A percentile compares a stretch with the other conserved stretches of the same genome.
Conservation (phyloP, 2,113 vertebrate species). For the Vidua macroura region DNA sequence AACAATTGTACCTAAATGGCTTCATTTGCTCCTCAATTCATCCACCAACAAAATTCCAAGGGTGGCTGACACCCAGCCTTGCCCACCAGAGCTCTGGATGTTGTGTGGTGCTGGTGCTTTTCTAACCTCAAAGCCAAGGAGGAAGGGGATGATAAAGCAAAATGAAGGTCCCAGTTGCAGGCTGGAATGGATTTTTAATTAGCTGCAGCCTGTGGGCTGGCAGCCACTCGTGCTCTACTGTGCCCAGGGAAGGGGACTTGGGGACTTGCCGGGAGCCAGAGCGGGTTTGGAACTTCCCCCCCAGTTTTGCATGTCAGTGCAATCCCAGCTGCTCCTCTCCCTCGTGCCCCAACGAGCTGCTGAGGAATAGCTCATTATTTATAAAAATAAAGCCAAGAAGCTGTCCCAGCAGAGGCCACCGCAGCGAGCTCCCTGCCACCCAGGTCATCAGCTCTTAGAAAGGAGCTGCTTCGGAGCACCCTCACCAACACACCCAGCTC, state of each 20-base stretch:
- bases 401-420: background rate
- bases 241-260: background rate
- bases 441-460: background rate
- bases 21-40: background rate
- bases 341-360: background rate
- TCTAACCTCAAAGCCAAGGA: background rate
- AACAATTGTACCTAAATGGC: background rate
- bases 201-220: background rate
- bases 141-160: background rate
- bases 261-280: background rate
- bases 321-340: background rate
- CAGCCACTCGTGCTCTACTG: background rate
- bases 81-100: background rate
- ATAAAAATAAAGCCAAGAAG: background rate
- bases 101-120: rapidly evolving
- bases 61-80: background rate
- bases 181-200: background rate
- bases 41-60: background rate
- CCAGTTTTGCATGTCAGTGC: rapidly evolving
- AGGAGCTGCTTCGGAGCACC: background rate
- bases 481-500: background rate
- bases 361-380: background rate
- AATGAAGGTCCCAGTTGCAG: background rate
- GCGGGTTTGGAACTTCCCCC: background rate
- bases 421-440: background rate